phyloP scores from a whole-genome alignment of 1,140 invertebrate genomes.

The Drosophila willistoni region DNA sequence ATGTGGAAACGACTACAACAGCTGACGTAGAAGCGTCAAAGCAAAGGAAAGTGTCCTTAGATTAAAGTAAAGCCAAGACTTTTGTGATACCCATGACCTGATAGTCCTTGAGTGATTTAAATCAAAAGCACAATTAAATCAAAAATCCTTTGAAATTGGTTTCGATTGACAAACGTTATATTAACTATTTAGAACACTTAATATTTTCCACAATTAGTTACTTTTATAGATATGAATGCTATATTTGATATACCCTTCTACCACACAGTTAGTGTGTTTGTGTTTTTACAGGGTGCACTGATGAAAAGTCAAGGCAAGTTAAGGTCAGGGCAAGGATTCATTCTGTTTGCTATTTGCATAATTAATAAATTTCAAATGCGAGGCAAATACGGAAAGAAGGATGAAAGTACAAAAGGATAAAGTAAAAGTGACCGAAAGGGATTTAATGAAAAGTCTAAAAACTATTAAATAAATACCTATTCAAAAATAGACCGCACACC shows the following conservation, averaged over 20 bases:
- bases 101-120: too few species aligned
- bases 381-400: constrained; percentile 19
- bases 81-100: not conserved
- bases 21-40: not conserved
- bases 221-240: too few species aligned
- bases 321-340: constrained; percentile 71
- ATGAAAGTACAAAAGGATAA: constrained; percentile 8
- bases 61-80: not conserved
- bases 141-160: too few species aligned
- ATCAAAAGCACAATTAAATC: too few species aligned
- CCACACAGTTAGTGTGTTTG: too few species aligned
- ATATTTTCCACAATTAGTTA: too few species aligned
- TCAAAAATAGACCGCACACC: constrained; percentile 10
- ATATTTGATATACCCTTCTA: too few species aligned
- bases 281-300: too few species aligned
- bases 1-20: constrained; percentile 15
- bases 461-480: constrained; percentile 34
- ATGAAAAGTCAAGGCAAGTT: constrained; percentile 15
- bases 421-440: constrained; percentile 7
- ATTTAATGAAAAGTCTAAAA: not conserved
- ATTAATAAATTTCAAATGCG: constrained; percentile 66
- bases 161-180: too few species aligned
- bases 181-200: too few species aligned
- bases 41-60: not conserved
- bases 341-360: constrained; percentile 48